Percentiles rank a stretch among this genome's conserved stretches.
These are phyloP conservation scores for Pardosa pseudoannulata DNA, from an alignment of 2,888 invertebrate species.

Conservation along the genomic window DNA sequence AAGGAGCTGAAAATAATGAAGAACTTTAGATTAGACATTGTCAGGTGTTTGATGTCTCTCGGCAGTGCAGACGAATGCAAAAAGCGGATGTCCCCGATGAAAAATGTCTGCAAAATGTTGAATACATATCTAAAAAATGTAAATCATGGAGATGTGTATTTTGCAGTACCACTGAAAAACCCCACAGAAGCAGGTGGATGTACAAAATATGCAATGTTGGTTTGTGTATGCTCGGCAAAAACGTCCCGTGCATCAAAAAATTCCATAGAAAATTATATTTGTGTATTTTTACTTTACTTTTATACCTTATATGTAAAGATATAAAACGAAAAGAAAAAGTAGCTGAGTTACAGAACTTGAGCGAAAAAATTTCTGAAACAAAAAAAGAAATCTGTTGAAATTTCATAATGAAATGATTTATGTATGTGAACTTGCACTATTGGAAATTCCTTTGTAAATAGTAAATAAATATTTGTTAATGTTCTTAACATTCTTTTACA, in stretches of 20 bases:
- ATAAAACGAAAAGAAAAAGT: too few species aligned
- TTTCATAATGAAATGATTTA: too few species aligned
- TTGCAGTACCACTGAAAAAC: conserved; percentile 11
- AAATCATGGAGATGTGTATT: not conserved
- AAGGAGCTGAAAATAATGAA: not conserved
- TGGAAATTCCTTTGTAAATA: too few species aligned
- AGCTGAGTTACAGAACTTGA: too few species aligned
- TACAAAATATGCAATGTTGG: too few species aligned
- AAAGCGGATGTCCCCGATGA: not conserved
- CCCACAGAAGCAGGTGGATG: conserved; percentile 1
- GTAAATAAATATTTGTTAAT: too few species aligned
- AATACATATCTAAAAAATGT: not conserved
- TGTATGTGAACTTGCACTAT: too few species aligned
- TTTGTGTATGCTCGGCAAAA: not conserved
- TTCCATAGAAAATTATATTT: conserved; percentile 1
- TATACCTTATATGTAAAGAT: too few species aligned
- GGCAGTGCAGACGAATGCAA: not conserved
- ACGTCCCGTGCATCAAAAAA: not conserved
- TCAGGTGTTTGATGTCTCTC: not conserved
- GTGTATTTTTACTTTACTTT: too few species aligned
- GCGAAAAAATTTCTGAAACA: too few species aligned
- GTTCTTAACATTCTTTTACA: too few species aligned
- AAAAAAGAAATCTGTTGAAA: too few species aligned
- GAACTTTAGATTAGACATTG: conserved; percentile 7
- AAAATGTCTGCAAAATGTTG: not conserved